Percentiles rank a stretch among this genome's conserved stretches.
Evolutionary conservation across 2,888 invertebrate species (phyloP).

Genomic region (Ethmia dodecea): DNA sequence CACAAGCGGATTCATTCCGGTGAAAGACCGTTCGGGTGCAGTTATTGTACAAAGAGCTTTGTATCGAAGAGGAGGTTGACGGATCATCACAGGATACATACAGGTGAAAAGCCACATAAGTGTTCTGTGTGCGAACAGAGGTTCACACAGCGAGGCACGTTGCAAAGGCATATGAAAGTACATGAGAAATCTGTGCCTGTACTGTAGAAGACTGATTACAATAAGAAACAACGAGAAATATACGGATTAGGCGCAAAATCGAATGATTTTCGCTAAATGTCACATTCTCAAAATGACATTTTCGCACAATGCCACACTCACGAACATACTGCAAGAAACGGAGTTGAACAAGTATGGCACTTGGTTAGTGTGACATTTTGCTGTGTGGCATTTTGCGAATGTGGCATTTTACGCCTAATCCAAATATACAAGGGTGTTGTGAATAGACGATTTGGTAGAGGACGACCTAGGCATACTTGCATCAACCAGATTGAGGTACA

Average conservation of each 20-base stretch:
- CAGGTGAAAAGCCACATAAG: constrained; percentile 61
- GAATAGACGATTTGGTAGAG: too few relatives aligned
- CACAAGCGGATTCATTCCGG: constrained; percentile 67
- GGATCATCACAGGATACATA: constrained; percentile 61
- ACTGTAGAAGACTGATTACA: not conserved
- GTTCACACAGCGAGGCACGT: constrained; percentile 60
- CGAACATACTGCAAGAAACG: not conserved
- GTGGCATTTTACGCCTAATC: too few relatives aligned
- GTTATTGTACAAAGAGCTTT: constrained; percentile 53
- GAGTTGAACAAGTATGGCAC: too few relatives aligned
- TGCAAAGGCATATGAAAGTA: constrained; percentile 65
- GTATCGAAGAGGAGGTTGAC: constrained; percentile 50
- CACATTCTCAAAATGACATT: not conserved
- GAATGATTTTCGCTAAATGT: not conserved
- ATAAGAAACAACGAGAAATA: not conserved
- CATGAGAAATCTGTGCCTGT: constrained; percentile 39
- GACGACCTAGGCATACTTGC: too few relatives aligned
- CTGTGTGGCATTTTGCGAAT: too few relatives aligned
- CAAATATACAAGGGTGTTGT: too few relatives aligned
- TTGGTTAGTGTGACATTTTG: too few relatives aligned
- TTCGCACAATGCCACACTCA: not conserved
- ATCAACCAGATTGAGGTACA: too few relatives aligned
- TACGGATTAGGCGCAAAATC: not conserved
- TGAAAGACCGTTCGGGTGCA: constrained; percentile 53
- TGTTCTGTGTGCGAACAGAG: constrained; percentile 56